Evolutionary conservation across 2,113 vertebrate species (phyloP), one percentile per base, ranked within the genome.

Genomic region (Sebastes schlegelii): DNA sequence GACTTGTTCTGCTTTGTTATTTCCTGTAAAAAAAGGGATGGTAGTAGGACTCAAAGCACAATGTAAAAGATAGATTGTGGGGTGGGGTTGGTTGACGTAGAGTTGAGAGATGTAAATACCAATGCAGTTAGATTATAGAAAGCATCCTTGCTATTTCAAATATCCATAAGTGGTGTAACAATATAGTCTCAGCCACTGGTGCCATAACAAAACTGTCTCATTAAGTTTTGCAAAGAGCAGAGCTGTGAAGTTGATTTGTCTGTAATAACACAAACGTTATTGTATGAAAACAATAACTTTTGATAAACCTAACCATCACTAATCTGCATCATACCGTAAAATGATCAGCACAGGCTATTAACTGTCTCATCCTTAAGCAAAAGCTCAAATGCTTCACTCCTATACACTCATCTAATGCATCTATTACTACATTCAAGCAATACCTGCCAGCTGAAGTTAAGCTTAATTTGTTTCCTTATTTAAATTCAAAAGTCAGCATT

Each of bases 1-100:
- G 45, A 88, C 89, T 82, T 67, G 91, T 92, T 92, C 55, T 67
- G 6, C 46, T 62, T 1, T 21, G 1, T 70, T 8, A 61, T 74
- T 77, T 62, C 9, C 34, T n/a, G 9, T 43, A 1, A 55, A 74
- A 75, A 52, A 11, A 6, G 58, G 45, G 13, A 17, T 26, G 2
- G 26, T 26, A 21, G 42, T 5, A 23, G 4, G 19, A 12, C 46
- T 60, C 4, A 21, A 46, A 12, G 21, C 49, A 80, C 42, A 64
- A 21, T 23, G 67, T 51, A 14, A 68, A 51, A n/a, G 23, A 12
- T 34, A 3, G 5, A 0, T 11, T 42, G 54, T 8, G 21, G n/a
- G n/a, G 9, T 3, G 9, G 23, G 6, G 7, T 68, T 68, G 49
- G 9, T 64, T 4, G 23, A 62, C 2, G 23, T 5, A 9, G 4